phyloP scores from a whole-genome alignment of 2,797 vertebrate species.

The Vultur gryphus region DNA sequence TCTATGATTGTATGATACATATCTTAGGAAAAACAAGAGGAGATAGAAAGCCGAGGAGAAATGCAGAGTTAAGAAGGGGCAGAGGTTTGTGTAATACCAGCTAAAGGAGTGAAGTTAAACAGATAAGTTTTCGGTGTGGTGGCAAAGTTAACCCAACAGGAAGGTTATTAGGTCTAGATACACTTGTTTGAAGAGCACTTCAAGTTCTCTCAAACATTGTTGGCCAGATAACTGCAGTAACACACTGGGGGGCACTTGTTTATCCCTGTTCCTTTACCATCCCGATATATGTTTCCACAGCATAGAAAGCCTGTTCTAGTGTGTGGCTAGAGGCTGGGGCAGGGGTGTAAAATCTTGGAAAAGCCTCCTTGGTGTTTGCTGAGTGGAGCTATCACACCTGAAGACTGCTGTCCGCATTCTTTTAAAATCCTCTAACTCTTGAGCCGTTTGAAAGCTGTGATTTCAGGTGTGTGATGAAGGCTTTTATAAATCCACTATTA shows the following conservation, averaged over 20 bases:
- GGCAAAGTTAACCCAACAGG: background rate
- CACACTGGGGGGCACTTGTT: background rate
- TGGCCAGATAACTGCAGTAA: background rate
- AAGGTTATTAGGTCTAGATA: background rate
- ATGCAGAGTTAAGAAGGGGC: background rate
- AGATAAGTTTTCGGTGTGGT: background rate
- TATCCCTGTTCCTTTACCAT: background rate
- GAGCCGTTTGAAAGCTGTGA: background rate
- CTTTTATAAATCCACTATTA: background rate
- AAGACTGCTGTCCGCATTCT: background rate
- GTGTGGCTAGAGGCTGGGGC: background rate
- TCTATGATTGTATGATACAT: background rate
- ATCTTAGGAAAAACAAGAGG: background rate
- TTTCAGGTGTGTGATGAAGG: background rate
- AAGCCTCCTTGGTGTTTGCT: background rate
- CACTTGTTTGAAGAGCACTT: background rate
- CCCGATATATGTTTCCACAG: rapidly evolving
- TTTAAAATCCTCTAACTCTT: background rate
- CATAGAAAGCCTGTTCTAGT: background rate
- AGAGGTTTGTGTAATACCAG: background rate
- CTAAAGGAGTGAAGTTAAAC: background rate
- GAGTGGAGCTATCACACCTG: background rate
- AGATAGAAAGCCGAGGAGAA: background rate
- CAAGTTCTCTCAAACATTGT: background rate
- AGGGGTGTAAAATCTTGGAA: background rate